phyloP scores from a whole-genome alignment of 2,888 invertebrate species.

The Caenorhabditis sulstoni region DNA sequence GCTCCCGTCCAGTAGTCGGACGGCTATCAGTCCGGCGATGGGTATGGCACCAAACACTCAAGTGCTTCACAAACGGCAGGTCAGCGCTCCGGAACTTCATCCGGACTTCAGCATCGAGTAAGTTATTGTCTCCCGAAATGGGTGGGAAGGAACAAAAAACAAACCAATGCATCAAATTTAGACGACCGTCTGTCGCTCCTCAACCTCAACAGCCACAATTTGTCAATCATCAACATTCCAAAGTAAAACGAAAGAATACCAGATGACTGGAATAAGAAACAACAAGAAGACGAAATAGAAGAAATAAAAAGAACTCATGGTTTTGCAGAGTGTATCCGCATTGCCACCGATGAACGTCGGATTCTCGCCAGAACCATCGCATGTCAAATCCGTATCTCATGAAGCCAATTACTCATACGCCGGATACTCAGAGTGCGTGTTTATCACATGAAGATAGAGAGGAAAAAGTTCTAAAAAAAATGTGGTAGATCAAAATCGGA shows the following conservation, averaged over 20 bases:
- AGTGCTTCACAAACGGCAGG: slow-evolving; percentile 47
- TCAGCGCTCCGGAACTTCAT: slow-evolving; percentile 61
- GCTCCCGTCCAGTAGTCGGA: slow-evolving; percentile 55
- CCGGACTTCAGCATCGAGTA: slow-evolving; percentile 52
- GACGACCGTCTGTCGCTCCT: slow-evolving; percentile 29
- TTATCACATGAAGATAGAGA: too few relatives aligned
- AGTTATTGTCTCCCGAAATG: too few relatives aligned
- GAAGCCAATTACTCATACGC: slow-evolving; percentile 53
- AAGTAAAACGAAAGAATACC: slow-evolving; percentile 26
- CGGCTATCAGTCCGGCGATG: slow-evolving; percentile 52
- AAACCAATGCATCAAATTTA: slow-evolving; percentile 15
- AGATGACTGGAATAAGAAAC: neutral
- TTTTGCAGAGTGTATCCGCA: slow-evolving; percentile 57
- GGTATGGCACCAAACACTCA: slow-evolving; percentile 35
- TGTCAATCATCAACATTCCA: slow-evolving; percentile 59
- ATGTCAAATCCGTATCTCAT: slow-evolving; percentile 62
- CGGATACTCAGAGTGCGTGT: slow-evolving; percentile 51
- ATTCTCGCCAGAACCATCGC: slow-evolving; percentile 44
- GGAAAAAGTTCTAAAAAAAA: too few relatives aligned
- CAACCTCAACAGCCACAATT: slow-evolving; percentile 22
- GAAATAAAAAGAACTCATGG: neutral
- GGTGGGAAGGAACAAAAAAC: neutral
- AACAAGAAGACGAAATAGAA: neutral
- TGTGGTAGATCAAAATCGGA: too few relatives aligned
- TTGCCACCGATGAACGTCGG: slow-evolving; percentile 53